A percentile compares a stretch with the other conserved stretches of the same genome.
Conservation (phyloP, 2,113 vertebrate species). For the Lepus americanus region DNA sequence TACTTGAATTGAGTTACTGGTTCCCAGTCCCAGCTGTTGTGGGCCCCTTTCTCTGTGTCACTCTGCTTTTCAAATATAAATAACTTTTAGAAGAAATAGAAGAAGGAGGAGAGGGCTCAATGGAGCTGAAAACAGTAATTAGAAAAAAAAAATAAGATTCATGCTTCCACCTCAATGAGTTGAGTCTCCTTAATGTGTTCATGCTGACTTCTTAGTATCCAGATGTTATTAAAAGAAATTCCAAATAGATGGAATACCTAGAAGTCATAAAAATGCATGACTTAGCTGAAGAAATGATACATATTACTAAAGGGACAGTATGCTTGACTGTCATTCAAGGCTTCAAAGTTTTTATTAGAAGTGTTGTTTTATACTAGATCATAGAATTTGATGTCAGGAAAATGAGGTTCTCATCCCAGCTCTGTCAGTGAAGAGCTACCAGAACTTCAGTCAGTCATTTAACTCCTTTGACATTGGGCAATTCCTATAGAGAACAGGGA, state of each 20-base stretch:
- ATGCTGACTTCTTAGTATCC: conserved; percentile 4
- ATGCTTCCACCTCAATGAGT: background rate
- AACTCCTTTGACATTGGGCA: background rate
- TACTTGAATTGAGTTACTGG: no score
- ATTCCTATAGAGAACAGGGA: background rate
- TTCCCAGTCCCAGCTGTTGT: no score
- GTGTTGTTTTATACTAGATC: background rate
- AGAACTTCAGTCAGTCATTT: background rate
- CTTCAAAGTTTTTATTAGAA: background rate
- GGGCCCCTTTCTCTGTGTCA: no score
- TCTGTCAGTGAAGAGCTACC: background rate
- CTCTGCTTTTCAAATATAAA: no score
- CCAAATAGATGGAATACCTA: background rate
- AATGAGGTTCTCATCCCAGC: background rate
- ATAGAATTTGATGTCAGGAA: background rate
- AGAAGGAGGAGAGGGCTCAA: accelerated
- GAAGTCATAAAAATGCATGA: background rate
- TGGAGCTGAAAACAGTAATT: background rate
- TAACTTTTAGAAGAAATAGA: no score
- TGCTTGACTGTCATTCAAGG: background rate
- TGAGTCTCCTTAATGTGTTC: background rate
- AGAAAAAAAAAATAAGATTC: background rate
- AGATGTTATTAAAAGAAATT: background rate
- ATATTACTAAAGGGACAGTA: background rate
- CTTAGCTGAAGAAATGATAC: background rate